Evolutionary conservation across 2,888 invertebrate genomes (phyloP), one percentile per base, ranked within the genome.

Genomic region (Petrolisthes cinctipes): DNA sequence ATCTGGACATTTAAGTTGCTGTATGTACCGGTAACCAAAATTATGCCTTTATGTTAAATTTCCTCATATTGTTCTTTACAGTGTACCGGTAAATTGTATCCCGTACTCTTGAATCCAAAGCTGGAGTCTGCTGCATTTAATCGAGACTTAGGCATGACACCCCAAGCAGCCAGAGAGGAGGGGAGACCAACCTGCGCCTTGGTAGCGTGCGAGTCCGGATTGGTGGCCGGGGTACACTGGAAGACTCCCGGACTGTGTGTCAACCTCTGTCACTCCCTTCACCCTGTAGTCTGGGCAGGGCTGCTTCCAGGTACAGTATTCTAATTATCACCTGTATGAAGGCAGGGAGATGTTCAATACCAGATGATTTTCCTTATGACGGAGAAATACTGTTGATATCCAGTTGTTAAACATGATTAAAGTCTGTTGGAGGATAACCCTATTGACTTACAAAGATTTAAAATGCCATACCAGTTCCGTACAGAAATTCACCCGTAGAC

Each of bases 211-310:
- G 54, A 20, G 14, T 9, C 14, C 23, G 66, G 79, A 79, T 17
- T 57, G 68, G 85, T 85, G 57, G 51, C 61, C 61, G 85, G 68
- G 7, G 85, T 68, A 53, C 79, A 79, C 71, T 79, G 79, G 9
- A 85, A 85, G 68, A 7, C 68, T 17, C 85, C 85, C 3, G 85
- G 79, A 20, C 11, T 11, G 23, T 75, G 66, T 51, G 71, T 79
- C 53, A 76, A 37, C 9, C 54, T 85, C 11, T 85, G 85, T 79
- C 71, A 68, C 56, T 17, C 61, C 53, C 5, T 79, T 54, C 79
- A 85, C n/a, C 71, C 79, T 53, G 79, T 85, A 54, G 20, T 85
- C 2, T 85, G 85, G 85, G 37, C 79, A 23, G 79, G 85, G 6
- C n/a, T 76, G 0, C 5, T 76, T 23, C 23, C 9, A 51, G 76